Evolutionary conservation across 2,888 invertebrate species (phyloP), one percentile per base, ranked within the genome.

Genomic region (Philopedon plagiatum): DNA sequence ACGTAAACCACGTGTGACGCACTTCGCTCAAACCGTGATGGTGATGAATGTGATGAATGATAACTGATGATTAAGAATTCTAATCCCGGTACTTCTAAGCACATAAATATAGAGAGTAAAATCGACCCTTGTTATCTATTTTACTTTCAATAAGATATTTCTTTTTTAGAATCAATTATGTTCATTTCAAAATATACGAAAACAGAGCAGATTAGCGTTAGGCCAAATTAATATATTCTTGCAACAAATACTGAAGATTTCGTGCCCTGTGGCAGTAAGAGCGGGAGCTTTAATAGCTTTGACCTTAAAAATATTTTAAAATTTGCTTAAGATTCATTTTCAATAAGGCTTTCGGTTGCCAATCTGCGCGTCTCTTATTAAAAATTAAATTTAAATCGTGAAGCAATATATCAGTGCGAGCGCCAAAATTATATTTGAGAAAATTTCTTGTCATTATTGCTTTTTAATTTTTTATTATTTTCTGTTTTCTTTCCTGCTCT

Each of bases 251-350:
- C 46, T n/a, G 11, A 46, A 2, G 4, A 46, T 19, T 46, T 46
- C 2, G 9, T 34, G 19, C 11, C 46, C 21, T 2, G 19, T 21
- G 11, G 46, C 21, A 8, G 3, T 9, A 1, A 11, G 11, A 21
- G 4, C 21, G 46, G 11, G 46, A 46, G 46, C 23, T 46, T 46
- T 46, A 46, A 41, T 41, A 41, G 18, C 21, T 21, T 44, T 44
- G 19, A 21, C 21, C 21, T 44, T 19, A 44, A 46, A 46, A 46
- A 46, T 46, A 46, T 46, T 23, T 46, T 23, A 23, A 46, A n/a
- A 46, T 21, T 23, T 5, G 23, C 15, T 46, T 39, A 39, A 39
- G 2, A 8, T 34, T 34, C 34, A 8, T 34, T 39, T 23, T 46
- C 46, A 23, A 46, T 46, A 23, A 23, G 23, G 23, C 21, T 46